Percentiles rank a stretch among this genome's conserved stretches.
phyloP scores from a whole-genome alignment of 2,113 vertebrate species.

The Oceanodroma tethys region DNA sequence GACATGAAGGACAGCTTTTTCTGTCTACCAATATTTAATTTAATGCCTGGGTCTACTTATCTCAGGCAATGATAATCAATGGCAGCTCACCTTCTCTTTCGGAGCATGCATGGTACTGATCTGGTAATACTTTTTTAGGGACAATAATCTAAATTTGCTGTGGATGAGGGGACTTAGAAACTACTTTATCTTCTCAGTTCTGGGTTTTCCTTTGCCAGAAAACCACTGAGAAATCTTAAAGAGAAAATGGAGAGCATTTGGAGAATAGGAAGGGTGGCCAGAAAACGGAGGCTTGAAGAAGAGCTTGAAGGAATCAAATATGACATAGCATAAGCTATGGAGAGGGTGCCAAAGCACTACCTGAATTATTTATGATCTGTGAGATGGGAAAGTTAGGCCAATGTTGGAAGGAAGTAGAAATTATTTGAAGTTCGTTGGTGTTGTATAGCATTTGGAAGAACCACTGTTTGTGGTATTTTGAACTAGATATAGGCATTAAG shows the following conservation, averaged over 20 bases:
- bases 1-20: neutral
- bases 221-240: neutral
- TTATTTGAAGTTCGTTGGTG: neutral
- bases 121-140: neutral
- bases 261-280: neutral
- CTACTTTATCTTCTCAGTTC: neutral
- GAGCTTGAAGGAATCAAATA: neutral
- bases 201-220: neutral
- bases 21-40: neutral
- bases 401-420: neutral
- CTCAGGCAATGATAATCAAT: neutral
- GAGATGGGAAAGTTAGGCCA: neutral
- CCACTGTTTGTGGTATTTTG: neutral
- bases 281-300: neutral
- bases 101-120: neutral
- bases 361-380: slow-evolving; percentile 5
- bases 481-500: neutral
- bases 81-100: neutral
- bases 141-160: neutral
- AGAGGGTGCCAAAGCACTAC: neutral
- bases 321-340: neutral
- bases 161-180: neutral
- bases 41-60: neutral
- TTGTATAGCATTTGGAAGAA: neutral
- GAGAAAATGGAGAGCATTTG: neutral